Evolutionary conservation across 2,113 vertebrate genomes (phyloP), one percentile per base, ranked within the genome.

Genomic region (Brachionichthys hirsutus): DNA sequence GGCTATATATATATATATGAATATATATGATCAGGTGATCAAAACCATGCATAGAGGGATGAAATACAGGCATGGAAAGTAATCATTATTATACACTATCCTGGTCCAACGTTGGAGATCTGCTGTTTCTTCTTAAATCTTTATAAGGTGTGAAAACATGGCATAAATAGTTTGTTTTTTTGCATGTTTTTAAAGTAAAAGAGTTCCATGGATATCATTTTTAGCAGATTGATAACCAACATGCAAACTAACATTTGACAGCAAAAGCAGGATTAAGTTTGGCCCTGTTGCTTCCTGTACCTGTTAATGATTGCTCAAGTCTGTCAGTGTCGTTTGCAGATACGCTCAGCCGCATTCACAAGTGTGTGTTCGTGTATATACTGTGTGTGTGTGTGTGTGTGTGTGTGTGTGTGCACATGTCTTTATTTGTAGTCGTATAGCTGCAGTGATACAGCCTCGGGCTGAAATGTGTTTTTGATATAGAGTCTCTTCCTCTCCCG

Each of bases 391-490:
- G 44, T 16, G 4, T 38, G 18, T 30, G 19, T 58, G 12, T 42
- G 18, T 43, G 6, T 17, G 36, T 20, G 9, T 61, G n/a, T 11
- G 59, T 22, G 60, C 51, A 56, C 61, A 22, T 56, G 54, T 54
- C 52, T 53, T 59, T 61, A 54, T 68, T 55, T 59, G 67, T 54
- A 70, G 55, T 54, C 61, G 8, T 70, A 36, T 61, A 16, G 61
- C 67, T 67, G 80, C 71, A 76, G 54, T 86, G 88, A 87, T 72
- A 89, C 67, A 54, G 74, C 88, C 85, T 82, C 34, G 0, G 84
- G 83, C 54, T 54, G 10, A 82, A 88, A 89, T 89, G 84, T 89
- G 88, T 86, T 89, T 89, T 87, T 86, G 81, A 89, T 89, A 75
- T 60, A 70, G 71, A 66, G 82, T 82, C 84, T 87, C 86, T 89